Percentiles rank a stretch among this genome's conserved stretches.
phyloP scores from a whole-genome alignment of 2,888 invertebrate genomes.

The Yponomeuta malinellus region DNA sequence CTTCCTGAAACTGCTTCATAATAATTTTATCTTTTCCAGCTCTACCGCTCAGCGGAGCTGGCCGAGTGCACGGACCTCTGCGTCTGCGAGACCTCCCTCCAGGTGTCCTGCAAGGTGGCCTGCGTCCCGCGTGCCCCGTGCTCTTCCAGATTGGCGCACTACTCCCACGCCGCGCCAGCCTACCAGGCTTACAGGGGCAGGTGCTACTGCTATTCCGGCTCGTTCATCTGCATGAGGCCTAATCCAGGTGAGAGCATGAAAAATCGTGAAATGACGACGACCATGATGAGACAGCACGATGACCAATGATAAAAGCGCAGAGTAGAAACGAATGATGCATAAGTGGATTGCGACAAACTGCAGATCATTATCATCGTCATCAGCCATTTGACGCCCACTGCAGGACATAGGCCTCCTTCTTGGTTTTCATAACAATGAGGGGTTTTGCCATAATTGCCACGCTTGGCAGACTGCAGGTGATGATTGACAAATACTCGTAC shows the following conservation, averaged over 20 bases:
- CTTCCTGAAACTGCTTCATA: background rate
- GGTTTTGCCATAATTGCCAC: no score
- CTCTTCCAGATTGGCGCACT: constrained; percentile 90
- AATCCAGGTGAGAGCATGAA: constrained; percentile 51
- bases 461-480: no score
- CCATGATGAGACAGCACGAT: no score
- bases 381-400: no score
- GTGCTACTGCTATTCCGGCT: constrained; percentile 93
- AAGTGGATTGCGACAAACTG: no score
- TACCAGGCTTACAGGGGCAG: constrained; percentile 92
- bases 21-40: constrained; percentile 61
- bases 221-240: constrained; percentile 94
- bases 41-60: constrained; percentile 89
- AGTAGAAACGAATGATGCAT: no score
- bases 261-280: no score
- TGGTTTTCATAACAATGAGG: no score
- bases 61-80: constrained; percentile 92
- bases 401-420: no score
- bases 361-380: no score
- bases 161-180: constrained; percentile 92
- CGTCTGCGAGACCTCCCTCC: constrained; percentile 85
- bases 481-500: no score
- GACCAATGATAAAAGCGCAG: no score
- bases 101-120: constrained; percentile 90
- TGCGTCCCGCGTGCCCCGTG: constrained; percentile 92